phyloP scores from a whole-genome alignment of 1,140 invertebrate genomes.

The Reticulitermes speratus region DNA sequence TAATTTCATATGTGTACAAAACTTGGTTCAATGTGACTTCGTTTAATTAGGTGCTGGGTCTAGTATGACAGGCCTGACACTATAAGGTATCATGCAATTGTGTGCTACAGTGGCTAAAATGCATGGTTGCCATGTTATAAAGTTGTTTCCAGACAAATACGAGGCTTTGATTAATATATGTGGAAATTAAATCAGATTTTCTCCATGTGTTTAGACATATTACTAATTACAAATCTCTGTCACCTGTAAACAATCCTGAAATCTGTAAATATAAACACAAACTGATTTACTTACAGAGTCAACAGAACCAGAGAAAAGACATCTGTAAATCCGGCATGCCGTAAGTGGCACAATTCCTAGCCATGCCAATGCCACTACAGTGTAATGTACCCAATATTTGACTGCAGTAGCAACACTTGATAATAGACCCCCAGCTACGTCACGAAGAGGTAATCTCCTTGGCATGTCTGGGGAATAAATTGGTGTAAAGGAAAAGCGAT shows the following conservation, averaged over 20 bases:
- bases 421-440: slow-evolving; percentile 85
- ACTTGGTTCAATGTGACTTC: too few relatives aligned
- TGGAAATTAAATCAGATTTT: not conserved
- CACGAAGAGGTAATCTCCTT: slow-evolving; percentile 85
- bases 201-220: not conserved
- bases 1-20: too few relatives aligned
- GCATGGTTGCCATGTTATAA: too few relatives aligned
- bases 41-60: too few relatives aligned
- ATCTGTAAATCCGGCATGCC: slow-evolving; percentile 93
- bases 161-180: not conserved
- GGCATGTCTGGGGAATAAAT: slow-evolving; percentile 99
- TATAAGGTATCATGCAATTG: too few relatives aligned
- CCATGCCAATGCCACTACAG: slow-evolving; percentile 95
- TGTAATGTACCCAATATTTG: slow-evolving; percentile 96
- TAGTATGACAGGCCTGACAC: too few relatives aligned
- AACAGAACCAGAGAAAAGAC: slow-evolving; percentile 86
- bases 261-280: not conserved
- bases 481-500: slow-evolving; percentile 96
- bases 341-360: slow-evolving; percentile 94
- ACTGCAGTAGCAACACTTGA: slow-evolving; percentile 87
- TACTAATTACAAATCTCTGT: not conserved
- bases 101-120: too few relatives aligned
- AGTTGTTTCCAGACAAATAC: too few relatives aligned
- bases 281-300: slow-evolving; percentile 55
- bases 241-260: not conserved